Conservation (phyloP, 2,113 vertebrate species). For the Panthera tigris region DNA sequence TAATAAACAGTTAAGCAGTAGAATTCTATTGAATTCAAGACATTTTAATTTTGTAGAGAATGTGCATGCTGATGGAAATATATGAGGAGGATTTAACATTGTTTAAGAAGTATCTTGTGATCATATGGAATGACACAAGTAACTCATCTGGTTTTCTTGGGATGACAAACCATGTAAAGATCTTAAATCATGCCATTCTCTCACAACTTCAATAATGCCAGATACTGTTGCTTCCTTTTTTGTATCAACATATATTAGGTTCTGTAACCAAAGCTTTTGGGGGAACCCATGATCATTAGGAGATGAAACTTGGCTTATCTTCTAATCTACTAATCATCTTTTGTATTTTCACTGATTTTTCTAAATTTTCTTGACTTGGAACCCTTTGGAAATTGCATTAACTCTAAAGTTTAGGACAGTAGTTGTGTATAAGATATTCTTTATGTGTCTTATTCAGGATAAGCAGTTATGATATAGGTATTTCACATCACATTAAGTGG, state of each 20-base stretch:
- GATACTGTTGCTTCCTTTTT: background rate
- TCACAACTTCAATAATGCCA: background rate
- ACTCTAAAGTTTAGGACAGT: background rate
- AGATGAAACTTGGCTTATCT: background rate
- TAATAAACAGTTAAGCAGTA: constrained; percentile 4
- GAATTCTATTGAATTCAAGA: constrained; percentile 43
- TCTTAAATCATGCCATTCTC: background rate
- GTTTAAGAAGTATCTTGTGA: constrained; percentile 32
- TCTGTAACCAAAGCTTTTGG: background rate
- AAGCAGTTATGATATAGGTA: background rate
- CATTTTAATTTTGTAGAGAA: constrained; percentile 58
- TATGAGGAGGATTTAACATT: constrained; percentile 15
- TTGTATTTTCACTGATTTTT: constrained; percentile 10
- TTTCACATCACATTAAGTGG: background rate
- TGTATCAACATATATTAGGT: background rate
- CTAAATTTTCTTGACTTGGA: constrained; percentile 16
- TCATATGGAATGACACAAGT: background rate
- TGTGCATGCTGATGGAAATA: constrained; percentile 6
- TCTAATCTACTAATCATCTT: background rate
- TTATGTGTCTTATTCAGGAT: background rate
- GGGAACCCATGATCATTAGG: background rate
- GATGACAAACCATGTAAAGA: constrained; percentile 33
- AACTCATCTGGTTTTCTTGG: constrained; percentile 30
- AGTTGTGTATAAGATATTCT: background rate
- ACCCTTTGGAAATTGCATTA: background rate